phyloP scores from a whole-genome alignment of 2,797 vertebrate species.

The Melanotaenia boesemani region DNA sequence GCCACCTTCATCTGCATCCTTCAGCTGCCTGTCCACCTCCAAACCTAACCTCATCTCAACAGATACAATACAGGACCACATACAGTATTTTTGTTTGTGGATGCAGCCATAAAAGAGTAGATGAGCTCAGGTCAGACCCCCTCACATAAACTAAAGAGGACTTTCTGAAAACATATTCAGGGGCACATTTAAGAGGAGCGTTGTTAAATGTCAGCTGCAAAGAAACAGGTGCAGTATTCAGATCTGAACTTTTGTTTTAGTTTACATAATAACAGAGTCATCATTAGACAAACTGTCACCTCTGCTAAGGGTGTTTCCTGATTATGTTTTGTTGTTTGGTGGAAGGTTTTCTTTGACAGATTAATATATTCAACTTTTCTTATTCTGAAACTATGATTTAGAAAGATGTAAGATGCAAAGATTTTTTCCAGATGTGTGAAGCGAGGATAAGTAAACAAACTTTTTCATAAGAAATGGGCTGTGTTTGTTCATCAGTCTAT shows the following conservation, averaged over 20 bases:
- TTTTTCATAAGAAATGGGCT: too few species aligned
- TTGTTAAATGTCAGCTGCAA: constrained; percentile 52
- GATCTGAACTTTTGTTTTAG: constrained; percentile 36
- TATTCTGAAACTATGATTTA: background rate
- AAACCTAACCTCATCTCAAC: constrained; percentile 50
- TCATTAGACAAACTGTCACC: constrained; percentile 10
- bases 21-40: constrained; percentile 55
- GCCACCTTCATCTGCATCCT: constrained; percentile 55
- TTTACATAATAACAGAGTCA: constrained; percentile 38
- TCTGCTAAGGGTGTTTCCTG: constrained; percentile 9
- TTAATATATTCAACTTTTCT: background rate
- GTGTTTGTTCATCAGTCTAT: too few species aligned
- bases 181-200: constrained; percentile 28
- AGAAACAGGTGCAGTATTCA: constrained; percentile 24
- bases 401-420: background rate
- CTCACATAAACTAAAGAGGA: constrained; percentile 44
- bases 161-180: constrained; percentile 54
- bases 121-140: constrained; percentile 46
- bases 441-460: too few species aligned
- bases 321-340: constrained; percentile 22
- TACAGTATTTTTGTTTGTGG: constrained; percentile 54
- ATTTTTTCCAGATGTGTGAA: background rate
- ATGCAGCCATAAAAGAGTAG: constrained; percentile 20
- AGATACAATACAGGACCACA: constrained; percentile 16
- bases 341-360: background rate